Conservation (phyloP, 2,797 vertebrate species). For the Selene dorsalis region DNA sequence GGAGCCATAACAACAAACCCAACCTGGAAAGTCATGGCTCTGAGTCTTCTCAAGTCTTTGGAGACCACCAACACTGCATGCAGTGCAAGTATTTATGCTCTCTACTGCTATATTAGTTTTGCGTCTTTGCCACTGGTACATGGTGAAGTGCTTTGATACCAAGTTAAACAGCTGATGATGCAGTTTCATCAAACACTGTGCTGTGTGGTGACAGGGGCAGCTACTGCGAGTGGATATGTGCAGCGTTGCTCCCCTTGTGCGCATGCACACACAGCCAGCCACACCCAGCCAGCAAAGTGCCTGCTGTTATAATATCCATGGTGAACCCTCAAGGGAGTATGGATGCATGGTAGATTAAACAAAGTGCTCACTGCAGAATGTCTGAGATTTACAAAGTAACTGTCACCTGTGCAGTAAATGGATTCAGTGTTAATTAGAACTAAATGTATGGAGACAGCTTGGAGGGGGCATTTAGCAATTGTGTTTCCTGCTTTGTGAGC, state of each 20-base stretch:
- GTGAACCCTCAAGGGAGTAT: constrained; percentile 44
- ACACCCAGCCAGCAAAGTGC: constrained; percentile 42
- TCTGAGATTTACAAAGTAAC: constrained; percentile 54
- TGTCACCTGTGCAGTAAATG: constrained; percentile 49
- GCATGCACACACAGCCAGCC: constrained; percentile 27
- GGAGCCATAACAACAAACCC: constrained; percentile 61
- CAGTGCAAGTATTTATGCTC: constrained; percentile 35
- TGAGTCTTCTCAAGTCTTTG: constrained; percentile 34
- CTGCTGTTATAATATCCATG: constrained; percentile 38
- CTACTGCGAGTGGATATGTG: constrained; percentile 7
- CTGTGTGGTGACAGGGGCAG: not conserved
- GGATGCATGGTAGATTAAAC: constrained; percentile 48
- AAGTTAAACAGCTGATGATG: constrained; percentile 16
- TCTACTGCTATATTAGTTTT: constrained; percentile 26
- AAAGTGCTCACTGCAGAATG: constrained; percentile 52
- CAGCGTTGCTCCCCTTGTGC: constrained; percentile 20
- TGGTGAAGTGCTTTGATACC: constrained; percentile 20
- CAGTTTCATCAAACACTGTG: constrained; percentile 25
- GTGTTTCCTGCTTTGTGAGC: not conserved
- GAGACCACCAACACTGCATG: constrained; percentile 38
- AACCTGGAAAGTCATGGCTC: constrained; percentile 35
- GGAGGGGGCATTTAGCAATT: constrained; percentile 33
- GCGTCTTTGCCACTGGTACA: constrained; percentile 39
- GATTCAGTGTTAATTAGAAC: constrained; percentile 49
- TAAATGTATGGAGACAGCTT: constrained; percentile 46